These are phyloP conservation scores for Oxygymnocypris stewartii DNA, from an alignment of 2,113 vertebrate genomes.

Conservation along the genomic window DNA sequence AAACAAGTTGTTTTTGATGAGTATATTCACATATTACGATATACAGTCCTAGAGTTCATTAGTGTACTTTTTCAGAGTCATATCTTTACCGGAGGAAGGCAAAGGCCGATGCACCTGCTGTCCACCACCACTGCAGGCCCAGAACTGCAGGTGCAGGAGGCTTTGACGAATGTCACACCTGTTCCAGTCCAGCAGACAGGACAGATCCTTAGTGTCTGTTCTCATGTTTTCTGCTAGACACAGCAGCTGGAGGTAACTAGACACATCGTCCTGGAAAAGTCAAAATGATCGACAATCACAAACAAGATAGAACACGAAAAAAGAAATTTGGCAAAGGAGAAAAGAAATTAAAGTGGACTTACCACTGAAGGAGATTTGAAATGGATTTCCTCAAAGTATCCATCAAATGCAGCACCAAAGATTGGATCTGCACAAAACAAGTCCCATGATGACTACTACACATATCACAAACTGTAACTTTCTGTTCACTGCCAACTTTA, in stretches of 20 bases:
- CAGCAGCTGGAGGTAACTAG: conserved; percentile 87
- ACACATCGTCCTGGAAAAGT: conserved; percentile 75
- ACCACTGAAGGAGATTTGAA: conserved; percentile 87
- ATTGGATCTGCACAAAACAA: conserved; percentile 79
- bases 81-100: conserved; percentile 19
- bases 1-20: not conserved
- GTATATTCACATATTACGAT: not conserved
- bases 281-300: not conserved
- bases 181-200: conserved; percentile 80
- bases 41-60: not conserved
- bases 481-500: not conserved
- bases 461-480: not conserved
- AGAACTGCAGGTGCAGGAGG: conserved; percentile 90
- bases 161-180: conserved; percentile 89
- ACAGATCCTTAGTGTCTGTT: conserved; percentile 79
- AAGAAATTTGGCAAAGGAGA: not conserved
- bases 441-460: not conserved
- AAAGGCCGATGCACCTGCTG: not conserved
- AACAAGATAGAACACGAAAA: not conserved
- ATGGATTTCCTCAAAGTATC: conserved; percentile 88
- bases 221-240: conserved; percentile 89
- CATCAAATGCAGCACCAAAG: conserved; percentile 90
- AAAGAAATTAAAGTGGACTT: conserved; percentile 62
- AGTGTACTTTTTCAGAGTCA: not conserved
- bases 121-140: conserved; percentile 85